Evolutionary conservation across 2,797 vertebrate species (phyloP).

Genomic region (Pagetopsis macropterus): DNA sequence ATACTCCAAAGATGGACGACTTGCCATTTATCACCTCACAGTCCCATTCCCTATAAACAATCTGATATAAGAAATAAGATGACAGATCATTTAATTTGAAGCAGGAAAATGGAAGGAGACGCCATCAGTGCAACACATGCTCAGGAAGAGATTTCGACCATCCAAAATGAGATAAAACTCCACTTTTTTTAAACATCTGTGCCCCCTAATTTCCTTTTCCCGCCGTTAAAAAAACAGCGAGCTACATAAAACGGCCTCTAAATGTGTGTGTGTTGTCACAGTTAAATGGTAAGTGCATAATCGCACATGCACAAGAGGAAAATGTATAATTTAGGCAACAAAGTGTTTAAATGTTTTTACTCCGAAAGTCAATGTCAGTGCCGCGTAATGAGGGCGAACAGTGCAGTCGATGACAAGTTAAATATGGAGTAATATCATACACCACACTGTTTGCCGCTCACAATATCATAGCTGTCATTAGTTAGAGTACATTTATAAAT

Average conservation of each 20-base stretch:
- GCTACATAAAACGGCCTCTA: slow-evolving; percentile 66
- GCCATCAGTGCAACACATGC: slow-evolving; percentile 52
- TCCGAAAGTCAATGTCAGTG: slow-evolving; percentile 50
- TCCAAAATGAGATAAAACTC: slow-evolving; percentile 1
- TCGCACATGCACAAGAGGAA: slow-evolving; percentile 56
- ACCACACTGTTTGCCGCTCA: slow-evolving; percentile 70
- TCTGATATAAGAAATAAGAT: slow-evolving; percentile 26
- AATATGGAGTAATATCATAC: slow-evolving; percentile 72
- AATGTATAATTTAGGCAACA: slow-evolving; percentile 67
- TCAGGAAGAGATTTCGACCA: slow-evolving; percentile 37
- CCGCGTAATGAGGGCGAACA: slow-evolving; percentile 61
- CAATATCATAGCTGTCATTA: slow-evolving; percentile 82
- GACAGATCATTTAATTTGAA: slow-evolving; percentile 20
- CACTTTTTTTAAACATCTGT: background rate
- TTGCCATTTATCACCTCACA: no score
- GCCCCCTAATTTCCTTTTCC: slow-evolving; percentile 32
- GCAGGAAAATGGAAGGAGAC: slow-evolving; percentile 43
- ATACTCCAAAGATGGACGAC: no score
- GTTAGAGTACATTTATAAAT: slow-evolving; percentile 82
- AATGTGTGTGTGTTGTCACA: slow-evolving; percentile 59
- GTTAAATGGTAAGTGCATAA: slow-evolving; percentile 63
- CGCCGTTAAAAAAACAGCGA: slow-evolving; percentile 29
- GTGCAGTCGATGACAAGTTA: slow-evolving; percentile 73
- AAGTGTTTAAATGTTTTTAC: slow-evolving; percentile 61
- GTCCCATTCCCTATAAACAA: no score